Evolutionary conservation across 2,113 vertebrate species (phyloP).

Genomic region (Colinus virginianus): DNA sequence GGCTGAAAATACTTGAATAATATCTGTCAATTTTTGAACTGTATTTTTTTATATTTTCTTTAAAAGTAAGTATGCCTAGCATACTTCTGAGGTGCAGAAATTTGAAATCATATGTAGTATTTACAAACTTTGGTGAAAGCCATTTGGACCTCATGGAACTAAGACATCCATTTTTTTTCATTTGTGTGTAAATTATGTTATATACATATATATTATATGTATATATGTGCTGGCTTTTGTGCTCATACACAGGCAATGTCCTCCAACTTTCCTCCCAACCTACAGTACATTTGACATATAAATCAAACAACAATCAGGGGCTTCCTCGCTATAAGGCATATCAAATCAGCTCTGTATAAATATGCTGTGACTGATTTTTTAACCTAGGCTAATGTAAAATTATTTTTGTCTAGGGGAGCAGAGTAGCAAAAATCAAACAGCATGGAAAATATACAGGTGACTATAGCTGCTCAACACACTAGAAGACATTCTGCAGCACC

Average conservation of each 20-base stretch:
- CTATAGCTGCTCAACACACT: background rate
- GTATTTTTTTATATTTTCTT: background rate
- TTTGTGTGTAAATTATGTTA: no score
- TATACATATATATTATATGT: no score
- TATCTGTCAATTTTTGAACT: background rate
- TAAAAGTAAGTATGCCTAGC: background rate
- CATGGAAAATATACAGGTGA: background rate
- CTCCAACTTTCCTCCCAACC: background rate
- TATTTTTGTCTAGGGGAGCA: background rate
- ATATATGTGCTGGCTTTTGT: background rate
- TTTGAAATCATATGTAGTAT: background rate
- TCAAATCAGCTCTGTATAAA: background rate
- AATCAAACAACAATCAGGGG: background rate
- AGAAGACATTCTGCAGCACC: background rate
- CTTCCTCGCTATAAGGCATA: background rate
- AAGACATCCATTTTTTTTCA: background rate
- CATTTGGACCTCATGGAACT: background rate
- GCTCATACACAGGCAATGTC: background rate
- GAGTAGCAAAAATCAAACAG: background rate
- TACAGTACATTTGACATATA: background rate
- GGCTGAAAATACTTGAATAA: background rate
- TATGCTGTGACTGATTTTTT: background rate
- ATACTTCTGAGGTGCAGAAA: background rate
- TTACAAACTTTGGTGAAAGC: background rate
- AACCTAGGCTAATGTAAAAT: background rate